phyloP scores from a whole-genome alignment of 1,140 invertebrate genomes.

The Neodiprion virginianus region DNA sequence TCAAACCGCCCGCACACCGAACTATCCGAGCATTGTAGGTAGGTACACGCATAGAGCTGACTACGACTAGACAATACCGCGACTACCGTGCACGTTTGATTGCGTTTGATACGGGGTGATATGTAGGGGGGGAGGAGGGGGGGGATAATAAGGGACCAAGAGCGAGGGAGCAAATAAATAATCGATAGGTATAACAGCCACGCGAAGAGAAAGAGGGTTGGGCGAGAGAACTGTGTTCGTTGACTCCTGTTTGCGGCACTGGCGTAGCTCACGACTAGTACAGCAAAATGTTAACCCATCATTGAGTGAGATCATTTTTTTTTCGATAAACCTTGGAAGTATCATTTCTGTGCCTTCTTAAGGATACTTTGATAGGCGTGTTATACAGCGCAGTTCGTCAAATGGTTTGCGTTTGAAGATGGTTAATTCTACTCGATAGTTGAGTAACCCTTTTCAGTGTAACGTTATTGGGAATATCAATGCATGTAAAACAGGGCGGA shows the following conservation, averaged over 20 bases:
- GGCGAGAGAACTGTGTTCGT: slow-evolving; percentile 6
- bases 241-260: slow-evolving; percentile 7
- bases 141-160: background rate
- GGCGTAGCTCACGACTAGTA: background rate
- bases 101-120: slow-evolving; percentile 4
- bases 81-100: background rate
- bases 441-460: no score
- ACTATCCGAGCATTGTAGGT: background rate
- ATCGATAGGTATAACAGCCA: slow-evolving; percentile 4
- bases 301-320: no score
- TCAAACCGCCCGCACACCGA: background rate
- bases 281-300: no score
- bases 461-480: no score
- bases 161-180: slow-evolving; percentile 3
- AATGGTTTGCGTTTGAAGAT: no score
- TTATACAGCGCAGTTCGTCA: no score
- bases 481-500: no score
- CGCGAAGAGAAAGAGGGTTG: background rate
- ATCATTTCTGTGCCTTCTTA: no score
- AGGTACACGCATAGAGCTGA: background rate
- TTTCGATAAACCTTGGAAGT: no score
- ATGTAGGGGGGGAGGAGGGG: background rate
- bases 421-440: no score
- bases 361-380: no score
- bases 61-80: background rate